phyloP scores from a whole-genome alignment of 30 jellyfish, hydroid and myxozoan species.

The Mastigias papua region DNA sequence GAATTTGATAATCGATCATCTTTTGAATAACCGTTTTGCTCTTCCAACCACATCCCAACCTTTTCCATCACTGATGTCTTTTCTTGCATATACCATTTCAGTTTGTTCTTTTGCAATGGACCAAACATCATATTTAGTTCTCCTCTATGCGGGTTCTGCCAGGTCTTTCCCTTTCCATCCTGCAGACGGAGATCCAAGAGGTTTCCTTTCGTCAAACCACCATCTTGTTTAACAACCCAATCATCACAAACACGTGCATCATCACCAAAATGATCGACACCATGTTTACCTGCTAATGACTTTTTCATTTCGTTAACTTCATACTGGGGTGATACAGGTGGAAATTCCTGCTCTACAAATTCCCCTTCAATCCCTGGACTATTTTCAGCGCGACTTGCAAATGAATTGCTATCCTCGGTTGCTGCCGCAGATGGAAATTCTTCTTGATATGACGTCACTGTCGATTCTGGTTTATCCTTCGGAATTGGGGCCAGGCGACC shows the following conservation, averaged over 20 bases:
- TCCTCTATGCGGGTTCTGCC: slow-evolving; percentile 43
- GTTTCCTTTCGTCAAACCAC: slow-evolving; percentile 1
- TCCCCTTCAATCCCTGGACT: slow-evolving; percentile 40
- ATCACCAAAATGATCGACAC: slow-evolving; percentile 18
- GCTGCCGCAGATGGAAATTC: slow-evolving; percentile 91
- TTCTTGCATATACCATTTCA: slow-evolving; percentile 65
- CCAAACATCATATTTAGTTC: slow-evolving; percentile 63
- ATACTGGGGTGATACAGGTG: slow-evolving; percentile 20
- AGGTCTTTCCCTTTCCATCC: slow-evolving; percentile 5
- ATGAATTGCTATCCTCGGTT: slow-evolving; percentile 94
- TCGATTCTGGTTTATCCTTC: slow-evolving; percentile 49
- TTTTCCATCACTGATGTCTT: slow-evolving; percentile 81
- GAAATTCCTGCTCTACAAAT: slow-evolving; percentile 17
- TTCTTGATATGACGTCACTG: slow-evolving; percentile 50
- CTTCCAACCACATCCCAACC: slow-evolving; percentile 98
- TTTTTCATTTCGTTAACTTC: background rate
- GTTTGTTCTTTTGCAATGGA: slow-evolving; percentile 40
- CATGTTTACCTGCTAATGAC: slow-evolving; percentile 14
- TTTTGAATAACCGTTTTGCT: slow-evolving; percentile 59
- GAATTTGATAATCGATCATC: slow-evolving; percentile 64
- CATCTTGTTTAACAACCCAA: slow-evolving; percentile 32
- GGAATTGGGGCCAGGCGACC: slow-evolving; percentile 23
- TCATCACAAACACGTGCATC: slow-evolving; percentile 11
- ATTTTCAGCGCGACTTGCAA: slow-evolving; percentile 73
- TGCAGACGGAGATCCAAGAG: slow-evolving; percentile 19